Evolutionary conservation across 2,113 vertebrate species (phyloP).

Genomic region (Petrocephalus zakoni): DNA sequence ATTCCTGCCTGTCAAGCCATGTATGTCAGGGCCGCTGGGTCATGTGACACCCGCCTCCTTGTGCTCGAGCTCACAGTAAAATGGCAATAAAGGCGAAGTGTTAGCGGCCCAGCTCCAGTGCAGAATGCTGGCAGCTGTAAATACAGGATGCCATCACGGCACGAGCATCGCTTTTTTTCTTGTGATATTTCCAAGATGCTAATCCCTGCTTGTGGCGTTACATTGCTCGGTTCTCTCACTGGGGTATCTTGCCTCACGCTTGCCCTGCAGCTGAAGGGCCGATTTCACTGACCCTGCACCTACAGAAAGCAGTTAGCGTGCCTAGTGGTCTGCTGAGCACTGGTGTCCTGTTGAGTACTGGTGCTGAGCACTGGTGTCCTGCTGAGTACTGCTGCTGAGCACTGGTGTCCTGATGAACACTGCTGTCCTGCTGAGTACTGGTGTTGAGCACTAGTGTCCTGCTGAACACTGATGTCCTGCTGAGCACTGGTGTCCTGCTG

Average conservation of each 20-base stretch:
- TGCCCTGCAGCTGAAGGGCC: background rate
- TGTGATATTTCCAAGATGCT: background rate
- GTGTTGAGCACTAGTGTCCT: background rate
- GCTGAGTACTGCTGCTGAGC: background rate
- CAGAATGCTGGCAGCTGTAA: background rate
- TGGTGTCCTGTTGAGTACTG: background rate
- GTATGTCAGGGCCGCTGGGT: background rate
- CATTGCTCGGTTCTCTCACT: background rate
- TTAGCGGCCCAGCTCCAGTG: background rate
- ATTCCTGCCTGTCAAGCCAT: background rate
- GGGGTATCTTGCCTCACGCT: background rate
- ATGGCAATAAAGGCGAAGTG: background rate
- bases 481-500: too few relatives aligned
- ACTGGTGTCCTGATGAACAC: too few relatives aligned
- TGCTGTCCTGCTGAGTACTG: background rate
- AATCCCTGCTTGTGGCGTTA: background rate
- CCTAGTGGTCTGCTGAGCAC: background rate
- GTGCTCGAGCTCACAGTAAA: background rate
- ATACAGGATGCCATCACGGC: background rate
- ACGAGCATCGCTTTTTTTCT: background rate
- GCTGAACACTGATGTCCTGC: too few relatives aligned
- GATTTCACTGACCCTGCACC: background rate
- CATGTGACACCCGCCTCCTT: background rate
- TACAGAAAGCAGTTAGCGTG: background rate
- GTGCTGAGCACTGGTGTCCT: too few relatives aligned